Conservation (phyloP, 2,888 invertebrate genomes). For the Galeopsomyia nigrocyanea region DNA sequence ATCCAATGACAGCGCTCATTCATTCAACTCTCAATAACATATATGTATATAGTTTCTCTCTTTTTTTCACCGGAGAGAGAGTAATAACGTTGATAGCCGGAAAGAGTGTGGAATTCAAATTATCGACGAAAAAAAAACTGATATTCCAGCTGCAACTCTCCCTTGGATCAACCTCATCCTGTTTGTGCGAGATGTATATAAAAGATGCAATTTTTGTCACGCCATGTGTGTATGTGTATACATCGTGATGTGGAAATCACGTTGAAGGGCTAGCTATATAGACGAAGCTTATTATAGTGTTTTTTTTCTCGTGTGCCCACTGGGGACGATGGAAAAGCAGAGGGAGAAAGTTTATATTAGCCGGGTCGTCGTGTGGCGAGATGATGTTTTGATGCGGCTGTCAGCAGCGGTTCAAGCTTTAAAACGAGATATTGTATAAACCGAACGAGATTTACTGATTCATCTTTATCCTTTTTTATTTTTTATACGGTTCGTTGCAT, state of each 20-base stretch:
- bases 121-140: too few species aligned
- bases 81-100: too few species aligned
- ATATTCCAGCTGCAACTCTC: too few species aligned
- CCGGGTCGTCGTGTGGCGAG: conserved; percentile 5
- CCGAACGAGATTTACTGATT: conserved; percentile 24
- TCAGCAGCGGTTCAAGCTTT: conserved; percentile 23
- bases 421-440: conserved; percentile 23
- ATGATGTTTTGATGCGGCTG: conserved; percentile 31
- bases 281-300: conserved; percentile 32
- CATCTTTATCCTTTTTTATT: not conserved
- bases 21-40: too few species aligned
- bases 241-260: conserved; percentile 26
- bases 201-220: conserved; percentile 43
- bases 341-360: conserved; percentile 28
- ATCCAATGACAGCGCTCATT: too few species aligned
- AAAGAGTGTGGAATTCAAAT: too few species aligned
- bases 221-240: not conserved
- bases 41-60: too few species aligned
- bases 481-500: too few species aligned
- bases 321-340: not conserved
- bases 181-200: conserved; percentile 11
- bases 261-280: conserved; percentile 33
- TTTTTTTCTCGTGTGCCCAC: conserved; percentile 16
- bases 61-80: too few species aligned
- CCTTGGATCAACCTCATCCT: conserved; percentile 16